phyloP scores from a whole-genome alignment of 2,797 vertebrate species.

The Pseudotriccus pelzelni region DNA sequence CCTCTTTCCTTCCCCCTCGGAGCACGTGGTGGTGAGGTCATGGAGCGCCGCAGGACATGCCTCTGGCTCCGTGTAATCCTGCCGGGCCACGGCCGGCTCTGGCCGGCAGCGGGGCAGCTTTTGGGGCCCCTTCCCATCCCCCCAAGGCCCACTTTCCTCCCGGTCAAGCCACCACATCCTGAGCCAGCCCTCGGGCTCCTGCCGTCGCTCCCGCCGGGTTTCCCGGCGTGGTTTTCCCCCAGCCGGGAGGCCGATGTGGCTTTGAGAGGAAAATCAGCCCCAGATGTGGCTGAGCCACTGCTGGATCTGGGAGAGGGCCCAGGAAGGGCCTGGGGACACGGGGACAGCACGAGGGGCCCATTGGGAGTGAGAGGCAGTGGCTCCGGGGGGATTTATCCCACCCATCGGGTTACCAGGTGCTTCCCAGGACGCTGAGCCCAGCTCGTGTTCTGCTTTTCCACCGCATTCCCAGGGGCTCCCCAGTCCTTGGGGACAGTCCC shows the following conservation, averaged over 20 bases:
- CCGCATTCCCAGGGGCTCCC: not conserved
- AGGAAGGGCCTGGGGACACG: not conserved
- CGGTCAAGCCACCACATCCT: conserved; percentile 11
- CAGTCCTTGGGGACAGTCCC: not conserved
- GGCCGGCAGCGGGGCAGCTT: fast-evolving
- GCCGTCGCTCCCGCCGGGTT: not conserved
- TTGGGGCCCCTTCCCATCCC: not conserved
- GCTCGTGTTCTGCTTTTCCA: not conserved
- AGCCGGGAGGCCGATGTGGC: not conserved
- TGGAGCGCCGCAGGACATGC: conserved; percentile 11
- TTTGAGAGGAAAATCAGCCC: not conserved
- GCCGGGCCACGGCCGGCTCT: not conserved
- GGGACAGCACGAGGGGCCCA: not conserved
- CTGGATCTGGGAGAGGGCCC: not conserved
- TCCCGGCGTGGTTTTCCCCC: not conserved
- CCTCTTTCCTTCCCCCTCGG: conserved; percentile 2
- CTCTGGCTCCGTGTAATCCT: not conserved
- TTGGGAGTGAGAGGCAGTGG: fast-evolving
- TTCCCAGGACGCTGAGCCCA: not conserved
- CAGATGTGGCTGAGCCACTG: conserved; percentile 7
- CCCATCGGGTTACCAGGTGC: fast-evolving
- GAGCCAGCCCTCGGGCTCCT: not conserved
- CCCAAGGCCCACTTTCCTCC: not conserved
- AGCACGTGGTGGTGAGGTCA: conserved; percentile 61
- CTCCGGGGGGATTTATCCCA: not conserved